Percentiles rank a stretch among this genome's conserved stretches.
These are phyloP conservation scores for Gymnoscopelus braueri DNA, from an alignment of 2,797 vertebrate genomes.

Conservation along the genomic window DNA sequence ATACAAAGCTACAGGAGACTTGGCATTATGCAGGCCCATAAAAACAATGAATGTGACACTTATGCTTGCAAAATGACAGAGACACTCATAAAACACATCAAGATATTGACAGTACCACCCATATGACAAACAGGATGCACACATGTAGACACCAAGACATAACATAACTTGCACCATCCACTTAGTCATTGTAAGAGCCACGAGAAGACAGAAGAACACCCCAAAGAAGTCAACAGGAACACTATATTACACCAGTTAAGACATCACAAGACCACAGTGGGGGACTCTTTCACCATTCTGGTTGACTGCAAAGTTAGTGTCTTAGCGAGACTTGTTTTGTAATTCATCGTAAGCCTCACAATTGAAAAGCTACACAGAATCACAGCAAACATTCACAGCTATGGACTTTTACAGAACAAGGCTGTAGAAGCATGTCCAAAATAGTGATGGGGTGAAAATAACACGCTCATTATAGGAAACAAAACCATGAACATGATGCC, in stretches of 20 bases:
- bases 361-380: slow-evolving; percentile 33
- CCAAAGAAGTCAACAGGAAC: slow-evolving; percentile 38
- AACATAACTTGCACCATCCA: slow-evolving; percentile 31
- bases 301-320: slow-evolving; percentile 55
- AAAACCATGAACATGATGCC: slow-evolving; percentile 34
- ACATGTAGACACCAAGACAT: slow-evolving; percentile 35
- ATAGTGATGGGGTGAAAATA: slow-evolving; percentile 28
- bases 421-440: slow-evolving; percentile 43
- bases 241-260: slow-evolving; percentile 29
- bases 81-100: slow-evolving; percentile 34
- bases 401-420: slow-evolving; percentile 20
- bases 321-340: slow-evolving; percentile 50
- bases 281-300: slow-evolving; percentile 19
- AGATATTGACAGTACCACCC: slow-evolving; percentile 46
- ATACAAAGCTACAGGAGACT: slow-evolving; percentile 4
- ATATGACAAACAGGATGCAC: slow-evolving; percentile 53
- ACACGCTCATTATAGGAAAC: slow-evolving; percentile 6
- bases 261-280: slow-evolving; percentile 36
- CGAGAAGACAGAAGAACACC: slow-evolving; percentile 44
- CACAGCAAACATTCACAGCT: slow-evolving; percentile 44
- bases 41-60: slow-evolving; percentile 21
- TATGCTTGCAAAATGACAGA: slow-evolving; percentile 24
- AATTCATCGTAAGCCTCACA: slow-evolving; percentile 42
- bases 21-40: slow-evolving; percentile 17
- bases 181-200: slow-evolving; percentile 31